Conservation (phyloP, 2,888 invertebrate genomes). For the Rhodophaea formosa region DNA sequence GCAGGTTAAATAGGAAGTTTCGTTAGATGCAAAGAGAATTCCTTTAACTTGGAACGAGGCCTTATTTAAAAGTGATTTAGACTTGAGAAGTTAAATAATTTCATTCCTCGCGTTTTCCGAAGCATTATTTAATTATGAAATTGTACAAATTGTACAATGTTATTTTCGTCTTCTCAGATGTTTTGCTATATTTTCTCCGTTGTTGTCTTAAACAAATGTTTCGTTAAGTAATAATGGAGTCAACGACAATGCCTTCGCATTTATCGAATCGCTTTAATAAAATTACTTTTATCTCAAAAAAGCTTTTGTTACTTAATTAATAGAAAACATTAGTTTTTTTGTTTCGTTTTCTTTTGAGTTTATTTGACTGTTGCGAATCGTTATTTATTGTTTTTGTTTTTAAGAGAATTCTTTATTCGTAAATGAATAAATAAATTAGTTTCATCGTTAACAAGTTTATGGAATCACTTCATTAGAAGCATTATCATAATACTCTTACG, state of each 20-base stretch:
- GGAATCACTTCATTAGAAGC: neutral
- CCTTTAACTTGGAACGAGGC: neutral
- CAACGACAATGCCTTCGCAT: neutral
- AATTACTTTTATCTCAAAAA: neutral
- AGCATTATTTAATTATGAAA: slow-evolving; percentile 1
- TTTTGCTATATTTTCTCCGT: neutral
- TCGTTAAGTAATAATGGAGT: neutral
- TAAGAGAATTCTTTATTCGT: neutral
- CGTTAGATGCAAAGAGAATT: neutral
- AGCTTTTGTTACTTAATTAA: neutral
- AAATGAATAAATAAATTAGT: neutral
- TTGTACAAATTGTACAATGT: slow-evolving; percentile 1
- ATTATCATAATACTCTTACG: no score
- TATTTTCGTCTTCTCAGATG: neutral
- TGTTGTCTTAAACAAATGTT: neutral
- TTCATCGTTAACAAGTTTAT: neutral
- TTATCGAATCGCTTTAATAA: neutral
- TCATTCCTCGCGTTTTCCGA: neutral
- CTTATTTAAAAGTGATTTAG: neutral
- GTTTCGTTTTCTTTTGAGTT: neutral
- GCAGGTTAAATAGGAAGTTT: neutral
- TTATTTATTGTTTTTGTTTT: neutral
- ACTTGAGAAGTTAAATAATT: neutral
- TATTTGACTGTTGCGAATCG: neutral
- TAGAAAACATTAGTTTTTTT: neutral